Conservation (phyloP, 2,888 invertebrate species). For the Melanostoma scalare region DNA sequence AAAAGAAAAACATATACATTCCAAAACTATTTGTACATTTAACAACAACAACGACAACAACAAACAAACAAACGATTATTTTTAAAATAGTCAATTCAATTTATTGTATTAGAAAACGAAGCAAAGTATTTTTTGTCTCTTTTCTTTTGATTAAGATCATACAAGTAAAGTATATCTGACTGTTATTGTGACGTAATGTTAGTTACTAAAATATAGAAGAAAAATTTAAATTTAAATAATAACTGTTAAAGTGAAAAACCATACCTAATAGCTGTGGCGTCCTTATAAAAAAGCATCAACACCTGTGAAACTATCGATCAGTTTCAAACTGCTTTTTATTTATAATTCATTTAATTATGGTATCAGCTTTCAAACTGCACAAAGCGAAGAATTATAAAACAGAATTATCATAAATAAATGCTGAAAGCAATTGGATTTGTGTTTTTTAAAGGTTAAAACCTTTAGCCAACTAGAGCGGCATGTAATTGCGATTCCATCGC, state of each 20-base stretch:
- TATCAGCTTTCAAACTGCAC: conserved; percentile 49
- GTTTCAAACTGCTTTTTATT: conserved; percentile 16
- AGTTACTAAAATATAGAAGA: conserved; percentile 27
- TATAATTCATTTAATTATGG: conserved; percentile 34
- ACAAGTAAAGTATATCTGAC: conserved; percentile 33
- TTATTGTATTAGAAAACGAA: conserved; percentile 31
- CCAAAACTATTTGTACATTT: neutral
- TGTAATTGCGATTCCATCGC: too few relatives aligned
- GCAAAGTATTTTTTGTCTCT: neutral
- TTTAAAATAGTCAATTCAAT: conserved; percentile 36
- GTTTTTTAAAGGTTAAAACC: neutral
- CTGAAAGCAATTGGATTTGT: neutral
- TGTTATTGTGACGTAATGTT: conserved; percentile 56
- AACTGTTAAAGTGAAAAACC: conserved; percentile 6
- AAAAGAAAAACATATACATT: neutral
- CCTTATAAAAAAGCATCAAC: conserved; percentile 10
- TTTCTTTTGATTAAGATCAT: neutral
- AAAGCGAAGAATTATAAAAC: conserved; percentile 38
- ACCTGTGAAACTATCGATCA: conserved; percentile 4
- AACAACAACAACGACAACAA: too few relatives aligned
- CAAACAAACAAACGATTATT: neutral
- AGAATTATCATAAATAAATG: conserved; percentile 13
- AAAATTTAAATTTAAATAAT: neutral
- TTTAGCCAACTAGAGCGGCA: too few relatives aligned
- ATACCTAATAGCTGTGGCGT: conserved; percentile 30